These are phyloP conservation scores for Bombus breviceps DNA, from an alignment of 1,140 invertebrate genomes.

Conservation along the genomic window DNA sequence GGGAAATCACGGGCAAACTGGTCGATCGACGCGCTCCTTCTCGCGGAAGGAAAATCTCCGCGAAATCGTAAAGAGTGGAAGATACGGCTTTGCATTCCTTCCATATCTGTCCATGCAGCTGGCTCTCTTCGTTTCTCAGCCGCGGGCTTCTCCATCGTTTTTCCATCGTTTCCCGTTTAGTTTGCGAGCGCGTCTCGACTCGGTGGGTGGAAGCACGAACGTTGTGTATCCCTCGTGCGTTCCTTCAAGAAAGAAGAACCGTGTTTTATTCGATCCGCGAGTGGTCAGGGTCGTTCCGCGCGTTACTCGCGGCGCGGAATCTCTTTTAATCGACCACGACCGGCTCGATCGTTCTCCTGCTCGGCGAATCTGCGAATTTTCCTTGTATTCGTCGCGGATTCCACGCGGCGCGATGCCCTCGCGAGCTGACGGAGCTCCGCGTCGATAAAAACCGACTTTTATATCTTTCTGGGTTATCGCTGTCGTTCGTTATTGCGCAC, in stretches of 20 bases:
- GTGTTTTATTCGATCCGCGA: background rate
- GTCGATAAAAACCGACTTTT: conserved; percentile 32
- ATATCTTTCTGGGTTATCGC: conserved; percentile 52
- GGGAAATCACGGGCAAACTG: background rate
- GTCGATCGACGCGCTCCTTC: conserved; percentile 26
- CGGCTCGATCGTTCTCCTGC: background rate
- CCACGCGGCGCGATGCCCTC: too few species aligned
- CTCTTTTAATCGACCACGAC: conserved; percentile 4
- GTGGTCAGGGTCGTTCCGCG: background rate
- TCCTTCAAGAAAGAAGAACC: background rate
- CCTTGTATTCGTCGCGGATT: too few species aligned
- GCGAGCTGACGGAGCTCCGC: too few species aligned
- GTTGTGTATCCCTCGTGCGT: too few species aligned
- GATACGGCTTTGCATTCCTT: conserved; percentile 31
- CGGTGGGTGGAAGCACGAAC: conserved; percentile 30
- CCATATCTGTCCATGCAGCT: background rate
- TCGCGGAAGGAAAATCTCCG: conserved; percentile 25
- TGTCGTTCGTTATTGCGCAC: background rate
- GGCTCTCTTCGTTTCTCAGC: background rate
- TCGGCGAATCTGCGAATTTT: background rate
- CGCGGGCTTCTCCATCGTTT: background rate
- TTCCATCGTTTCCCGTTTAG: conserved; percentile 9
- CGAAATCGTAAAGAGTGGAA: conserved; percentile 48
- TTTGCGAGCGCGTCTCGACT: conserved; percentile 24
- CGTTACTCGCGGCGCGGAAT: background rate